A percentile compares a stretch with the other conserved stretches of the same genome.
phyloP scores from a whole-genome alignment of 2,797 vertebrate species.

The Pangasius mekongensis region DNA sequence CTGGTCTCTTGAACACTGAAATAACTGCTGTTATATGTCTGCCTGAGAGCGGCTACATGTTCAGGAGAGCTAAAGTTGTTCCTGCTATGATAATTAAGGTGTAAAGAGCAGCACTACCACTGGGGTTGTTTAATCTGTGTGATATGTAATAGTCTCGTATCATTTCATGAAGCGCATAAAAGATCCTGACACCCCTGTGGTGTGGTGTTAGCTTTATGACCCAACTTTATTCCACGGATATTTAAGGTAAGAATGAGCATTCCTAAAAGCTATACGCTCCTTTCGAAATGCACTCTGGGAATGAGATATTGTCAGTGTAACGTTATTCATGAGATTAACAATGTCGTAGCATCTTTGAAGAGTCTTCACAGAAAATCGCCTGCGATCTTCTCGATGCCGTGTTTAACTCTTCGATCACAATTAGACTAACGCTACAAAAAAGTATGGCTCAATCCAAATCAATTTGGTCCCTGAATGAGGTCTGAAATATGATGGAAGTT shows the following conservation, averaged over 20 bases:
- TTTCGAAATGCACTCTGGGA: not conserved
- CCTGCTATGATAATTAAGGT: not conserved
- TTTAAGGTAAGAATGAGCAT: not conserved
- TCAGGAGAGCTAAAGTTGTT: conserved; percentile 14
- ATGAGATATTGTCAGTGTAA: conserved; percentile 7
- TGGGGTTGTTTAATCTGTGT: conserved; percentile 10
- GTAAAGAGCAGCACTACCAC: conserved; percentile 1
- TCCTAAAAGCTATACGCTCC: not conserved
- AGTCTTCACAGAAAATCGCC: not conserved
- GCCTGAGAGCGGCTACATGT: conserved; percentile 1
- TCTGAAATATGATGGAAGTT: conserved; percentile 46
- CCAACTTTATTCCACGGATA: conserved; percentile 8
- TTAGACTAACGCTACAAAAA: not conserved
- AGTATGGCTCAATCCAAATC: not conserved
- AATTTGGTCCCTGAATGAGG: conserved; percentile 20
- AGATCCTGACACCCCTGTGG: conserved; percentile 13
- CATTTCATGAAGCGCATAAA: conserved; percentile 26
- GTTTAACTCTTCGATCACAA: not conserved
- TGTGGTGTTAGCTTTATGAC: conserved; percentile 29
- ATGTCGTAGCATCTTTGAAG: not conserved
- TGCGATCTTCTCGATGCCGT: not conserved
- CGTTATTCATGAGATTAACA: not conserved
- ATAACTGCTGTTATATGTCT: conserved; percentile 25
- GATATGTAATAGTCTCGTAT: conserved; percentile 19
- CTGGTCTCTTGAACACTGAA: conserved; percentile 14